Percentiles rank a stretch among this genome's conserved stretches.
Conservation (phyloP, 2,113 vertebrate genomes). For the Arizona elegans region DNA sequence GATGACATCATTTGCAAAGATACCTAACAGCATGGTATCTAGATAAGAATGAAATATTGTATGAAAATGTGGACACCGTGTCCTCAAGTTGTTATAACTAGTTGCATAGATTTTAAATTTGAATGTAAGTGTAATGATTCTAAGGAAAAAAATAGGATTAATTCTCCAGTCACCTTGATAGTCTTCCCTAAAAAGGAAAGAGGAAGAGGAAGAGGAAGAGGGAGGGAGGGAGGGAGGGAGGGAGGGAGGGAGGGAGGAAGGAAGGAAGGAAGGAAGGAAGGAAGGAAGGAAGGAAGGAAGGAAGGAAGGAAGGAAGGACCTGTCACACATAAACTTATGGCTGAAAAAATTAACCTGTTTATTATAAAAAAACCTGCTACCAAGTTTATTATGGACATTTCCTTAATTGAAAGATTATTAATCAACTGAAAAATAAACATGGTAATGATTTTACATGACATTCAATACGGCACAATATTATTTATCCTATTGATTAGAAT, state of each 20-base stretch:
- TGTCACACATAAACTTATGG: neutral
- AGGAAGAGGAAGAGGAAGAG: neutral
- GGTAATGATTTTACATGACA: neutral
- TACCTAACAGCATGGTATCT: neutral
- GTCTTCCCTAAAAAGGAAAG: neutral
- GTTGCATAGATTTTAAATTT: neutral
- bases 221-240: no score
- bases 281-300: no score
- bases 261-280: rapidly evolving
- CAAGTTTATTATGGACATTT: neutral
- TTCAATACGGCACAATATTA: neutral
- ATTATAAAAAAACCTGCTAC: neutral
- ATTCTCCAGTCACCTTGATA: neutral
- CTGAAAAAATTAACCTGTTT: neutral
- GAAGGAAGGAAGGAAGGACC: neutral
- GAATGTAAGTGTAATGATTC: neutral
- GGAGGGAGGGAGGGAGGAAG: neutral
- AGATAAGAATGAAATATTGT: neutral
- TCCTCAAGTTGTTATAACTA: neutral
- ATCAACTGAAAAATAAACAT: neutral
- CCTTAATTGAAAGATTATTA: neutral
- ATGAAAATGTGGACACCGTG: neutral
- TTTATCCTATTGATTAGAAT: neutral
- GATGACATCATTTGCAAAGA: neutral
- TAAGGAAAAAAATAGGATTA: neutral